Conservation (phyloP, 2,113 vertebrate genomes). For the Amphilophus citrinellus region DNA sequence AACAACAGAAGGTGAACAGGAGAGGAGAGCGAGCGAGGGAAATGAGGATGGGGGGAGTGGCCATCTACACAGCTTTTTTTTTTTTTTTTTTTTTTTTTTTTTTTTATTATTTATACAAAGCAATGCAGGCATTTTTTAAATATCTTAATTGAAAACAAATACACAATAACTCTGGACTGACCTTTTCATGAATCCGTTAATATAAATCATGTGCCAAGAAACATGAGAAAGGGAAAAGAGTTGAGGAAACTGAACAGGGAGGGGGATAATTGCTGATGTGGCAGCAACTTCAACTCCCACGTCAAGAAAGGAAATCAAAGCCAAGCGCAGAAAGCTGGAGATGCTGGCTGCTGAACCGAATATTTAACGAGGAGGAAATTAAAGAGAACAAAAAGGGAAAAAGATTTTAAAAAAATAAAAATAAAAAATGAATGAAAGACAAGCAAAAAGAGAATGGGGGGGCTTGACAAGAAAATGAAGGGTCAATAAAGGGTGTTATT, state of each 20-base stretch:
- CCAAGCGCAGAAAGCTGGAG: conserved; percentile 16
- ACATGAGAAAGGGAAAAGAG: background rate
- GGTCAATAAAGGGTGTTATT: conserved; percentile 5
- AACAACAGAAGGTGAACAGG: background rate
- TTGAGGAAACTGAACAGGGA: background rate
- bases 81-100: too few relatives aligned
- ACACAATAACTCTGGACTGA: conserved; percentile 1
- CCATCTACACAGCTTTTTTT: background rate
- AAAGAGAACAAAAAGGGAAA: background rate
- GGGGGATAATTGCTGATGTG: conserved; percentile 51
- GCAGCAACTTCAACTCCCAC: conserved; percentile 47
- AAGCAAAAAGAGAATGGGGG: background rate
- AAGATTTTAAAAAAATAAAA: background rate
- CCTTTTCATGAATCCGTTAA: conserved; percentile 16
- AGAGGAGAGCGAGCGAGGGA: background rate
- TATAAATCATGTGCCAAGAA: conserved; percentile 4
- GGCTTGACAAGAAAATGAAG: conserved; percentile 30
- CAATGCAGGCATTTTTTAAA: background rate
- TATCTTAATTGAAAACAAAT: conserved; percentile 16
- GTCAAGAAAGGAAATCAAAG: conserved; percentile 30
- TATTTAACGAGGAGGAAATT: background rate
- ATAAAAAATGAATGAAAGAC: background rate
- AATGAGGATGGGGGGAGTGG: background rate
- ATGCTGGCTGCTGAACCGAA: conserved; percentile 7
- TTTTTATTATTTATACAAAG: too few relatives aligned